A percentile compares a stretch with the other conserved stretches of the same genome.
Evolutionary conservation across 1,140 invertebrate species (phyloP).

Genomic region (Heliconius eleuchia): DNA sequence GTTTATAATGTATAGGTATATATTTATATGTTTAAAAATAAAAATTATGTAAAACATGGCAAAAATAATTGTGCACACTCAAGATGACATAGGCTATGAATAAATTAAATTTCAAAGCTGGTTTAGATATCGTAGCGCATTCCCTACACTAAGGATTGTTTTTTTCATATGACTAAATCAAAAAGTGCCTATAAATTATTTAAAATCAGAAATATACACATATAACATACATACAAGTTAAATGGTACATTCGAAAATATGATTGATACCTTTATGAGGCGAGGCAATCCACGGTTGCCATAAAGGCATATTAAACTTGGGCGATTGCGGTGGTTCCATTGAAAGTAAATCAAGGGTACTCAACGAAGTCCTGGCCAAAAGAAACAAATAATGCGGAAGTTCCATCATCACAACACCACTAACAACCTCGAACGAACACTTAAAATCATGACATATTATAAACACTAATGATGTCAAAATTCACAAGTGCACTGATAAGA

Average conservation of each 20-base stretch:
- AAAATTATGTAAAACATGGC: not conserved
- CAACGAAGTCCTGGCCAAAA: slow-evolving; percentile 66
- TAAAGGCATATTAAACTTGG: slow-evolving; percentile 79
- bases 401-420: slow-evolving; percentile 73
- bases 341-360: slow-evolving; percentile 52
- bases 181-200: too few species aligned
- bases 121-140: too few species aligned
- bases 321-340: slow-evolving; percentile 79
- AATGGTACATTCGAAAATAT: not conserved
- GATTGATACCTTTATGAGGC: slow-evolving; percentile 61
- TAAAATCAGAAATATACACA: not conserved
- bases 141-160: too few species aligned
- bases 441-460: slow-evolving; percentile 37
- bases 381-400: slow-evolving; percentile 70
- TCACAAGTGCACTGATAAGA: slow-evolving; percentile 13
- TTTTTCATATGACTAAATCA: too few species aligned
- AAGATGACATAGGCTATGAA: too few species aligned
- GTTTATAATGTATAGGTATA: too few species aligned
- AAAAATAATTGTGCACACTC: not conserved
- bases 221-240: not conserved
- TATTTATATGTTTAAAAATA: not conserved
- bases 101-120: not conserved
- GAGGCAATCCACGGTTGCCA: slow-evolving; percentile 79
- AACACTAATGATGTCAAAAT: slow-evolving; percentile 25
- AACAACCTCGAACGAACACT: slow-evolving; percentile 30